Base-by-base conservation (phyloP, 2,888 invertebrate genomes). In the Cheilosia vulpina region DNA sequence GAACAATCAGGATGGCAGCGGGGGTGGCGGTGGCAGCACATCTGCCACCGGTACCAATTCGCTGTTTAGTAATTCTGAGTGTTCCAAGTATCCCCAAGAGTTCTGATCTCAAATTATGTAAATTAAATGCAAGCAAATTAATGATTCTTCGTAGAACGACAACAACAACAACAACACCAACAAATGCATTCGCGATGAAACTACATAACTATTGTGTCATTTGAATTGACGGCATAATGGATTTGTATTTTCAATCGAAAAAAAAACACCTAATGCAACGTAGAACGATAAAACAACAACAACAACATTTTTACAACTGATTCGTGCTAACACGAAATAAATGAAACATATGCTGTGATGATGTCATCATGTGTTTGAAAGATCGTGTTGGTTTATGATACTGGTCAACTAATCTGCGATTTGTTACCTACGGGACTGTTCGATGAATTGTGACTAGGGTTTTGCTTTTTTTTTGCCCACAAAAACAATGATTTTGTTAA, bases 1-100 rank as follows among this genome's bases (percentile, higher is more conserved):
- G 94, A 94, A 94, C 93, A 93, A 94, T 93, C 94, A 93, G 94
- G 93, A 92, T 89, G 93, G 88, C 76, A 89, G 89, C 73, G 87
- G 88, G 80, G 72, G 88, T 78, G 89, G 88, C 78, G 87, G 88
- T 24, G 88, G 88, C 90, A 84, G 89, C 53, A 88, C 88, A 60
- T 88, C 87, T 92, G 90, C 88, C 87, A 89, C 88, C 87, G 93
- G 88, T 62, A 69, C 89, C 84, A 90, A 93, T 93, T 89, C 89
- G 87, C 89, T 89, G 79, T 90, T 90, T 89, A 88, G 91, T 92
- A 93, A 93, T 93, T 93, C 94, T 93, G 94, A 90, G 87, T 94
- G 92, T 90, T 91, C 92, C 62, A 92, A 92, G 89, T 92, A 92
- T 92, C 92, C 92, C 88, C 92, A 92, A 91, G 92, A 92, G 90